A percentile compares a stretch with the other conserved stretches of the same genome.
Conservation (phyloP, 1,140 invertebrate genomes). For the Drosophila funebris region DNA sequence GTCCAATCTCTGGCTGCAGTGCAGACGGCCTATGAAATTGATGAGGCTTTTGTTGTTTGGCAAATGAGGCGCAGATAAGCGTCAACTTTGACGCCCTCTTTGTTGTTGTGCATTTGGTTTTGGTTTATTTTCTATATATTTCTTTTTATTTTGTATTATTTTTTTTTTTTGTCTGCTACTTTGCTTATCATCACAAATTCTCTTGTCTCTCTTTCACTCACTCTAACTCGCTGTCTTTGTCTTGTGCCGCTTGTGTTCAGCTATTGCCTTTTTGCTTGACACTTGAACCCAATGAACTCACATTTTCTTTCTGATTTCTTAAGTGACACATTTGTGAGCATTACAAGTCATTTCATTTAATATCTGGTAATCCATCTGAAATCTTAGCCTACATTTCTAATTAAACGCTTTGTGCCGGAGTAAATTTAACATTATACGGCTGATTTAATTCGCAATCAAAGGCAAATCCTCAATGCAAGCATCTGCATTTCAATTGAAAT, state of each 20-base stretch:
- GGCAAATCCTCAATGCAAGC: constrained; percentile 29
- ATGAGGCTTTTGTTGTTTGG: constrained; percentile 75
- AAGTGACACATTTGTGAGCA: constrained; percentile 62
- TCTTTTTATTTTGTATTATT: background rate
- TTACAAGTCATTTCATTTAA: constrained; percentile 43
- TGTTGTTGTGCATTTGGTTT: constrained; percentile 19
- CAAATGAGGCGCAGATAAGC: constrained; percentile 78
- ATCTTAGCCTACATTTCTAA: background rate
- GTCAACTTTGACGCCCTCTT: constrained; percentile 74
- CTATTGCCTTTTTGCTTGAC: constrained; percentile 26
- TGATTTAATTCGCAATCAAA: constrained; percentile 19
- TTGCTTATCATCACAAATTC: constrained; percentile 13
- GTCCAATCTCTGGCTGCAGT: constrained; percentile 47
- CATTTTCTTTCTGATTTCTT: constrained; percentile 27
- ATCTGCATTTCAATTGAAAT: constrained; percentile 28
- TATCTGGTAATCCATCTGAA: background rate
- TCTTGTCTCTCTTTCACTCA: background rate
- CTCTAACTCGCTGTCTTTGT: constrained; percentile 1
- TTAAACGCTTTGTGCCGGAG: background rate
- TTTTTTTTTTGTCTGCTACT: constrained; percentile 33
- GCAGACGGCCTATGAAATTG: constrained; percentile 59
- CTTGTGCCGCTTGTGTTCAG: constrained; percentile 24
- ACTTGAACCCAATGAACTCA: constrained; percentile 54
- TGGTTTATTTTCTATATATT: constrained; percentile 23
- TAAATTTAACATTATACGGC: constrained; percentile 1